Conservation (phyloP, 2,888 invertebrate genomes). For the Epirrhoe tristata region DNA sequence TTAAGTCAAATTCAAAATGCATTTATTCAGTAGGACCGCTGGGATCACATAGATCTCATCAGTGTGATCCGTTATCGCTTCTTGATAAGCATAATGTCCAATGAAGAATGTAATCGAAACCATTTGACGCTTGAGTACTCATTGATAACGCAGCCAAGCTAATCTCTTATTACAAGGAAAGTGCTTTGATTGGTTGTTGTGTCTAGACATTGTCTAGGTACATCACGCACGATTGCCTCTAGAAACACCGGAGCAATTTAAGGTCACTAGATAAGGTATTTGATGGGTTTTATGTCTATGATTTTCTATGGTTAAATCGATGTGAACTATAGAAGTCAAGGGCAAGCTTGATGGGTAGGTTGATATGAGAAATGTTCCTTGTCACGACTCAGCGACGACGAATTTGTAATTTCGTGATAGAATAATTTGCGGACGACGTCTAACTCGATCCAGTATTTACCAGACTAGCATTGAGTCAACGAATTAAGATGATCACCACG, state of each 20-base stretch:
- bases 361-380: conserved; percentile 4
- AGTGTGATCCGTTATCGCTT: neutral
- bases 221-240: neutral
- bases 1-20: neutral
- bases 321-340: conserved; percentile 8
- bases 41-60: no score
- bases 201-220: conserved; percentile 48
- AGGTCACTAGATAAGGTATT: neutral
- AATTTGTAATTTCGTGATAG: conserved; percentile 58
- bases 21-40: no score
- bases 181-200: conserved; percentile 40
- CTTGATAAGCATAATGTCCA: conserved; percentile 3
- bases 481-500: conserved; percentile 9
- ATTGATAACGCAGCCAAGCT: conserved; percentile 8
- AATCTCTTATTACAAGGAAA: conserved; percentile 42
- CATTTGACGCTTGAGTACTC: conserved; percentile 2
- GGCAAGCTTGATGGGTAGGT: neutral
- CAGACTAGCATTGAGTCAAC: conserved; percentile 6
- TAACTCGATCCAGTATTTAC: conserved; percentile 60
- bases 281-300: neutral
- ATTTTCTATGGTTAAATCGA: neutral
- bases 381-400: conserved; percentile 42
- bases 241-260: conserved; percentile 10
- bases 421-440: conserved; percentile 58
- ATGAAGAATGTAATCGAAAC: conserved; percentile 1